Conservation (phyloP, 2,888 invertebrate genomes). For the Harpalus rubripes region DNA sequence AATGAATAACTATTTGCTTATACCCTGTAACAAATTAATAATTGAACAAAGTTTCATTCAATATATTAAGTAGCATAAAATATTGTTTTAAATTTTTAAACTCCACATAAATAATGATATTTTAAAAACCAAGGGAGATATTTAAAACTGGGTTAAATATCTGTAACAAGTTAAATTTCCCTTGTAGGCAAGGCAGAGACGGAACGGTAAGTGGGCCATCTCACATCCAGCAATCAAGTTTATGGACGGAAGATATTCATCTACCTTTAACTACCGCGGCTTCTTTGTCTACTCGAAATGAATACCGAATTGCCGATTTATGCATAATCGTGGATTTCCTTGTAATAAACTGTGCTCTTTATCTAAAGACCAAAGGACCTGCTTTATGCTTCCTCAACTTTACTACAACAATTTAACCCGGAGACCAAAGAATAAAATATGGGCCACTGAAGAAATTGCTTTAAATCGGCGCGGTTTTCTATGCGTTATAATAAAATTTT, state of each 20-base stretch:
- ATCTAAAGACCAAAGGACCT: conserved; percentile 55
- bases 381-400: conserved; percentile 56
- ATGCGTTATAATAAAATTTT: too few relatives aligned
- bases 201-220: conserved; percentile 16
- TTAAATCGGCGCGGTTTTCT: too few relatives aligned
- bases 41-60: too few relatives aligned
- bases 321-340: conserved; percentile 66
- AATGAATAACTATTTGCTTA: too few relatives aligned
- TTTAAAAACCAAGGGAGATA: background rate
- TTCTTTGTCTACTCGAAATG: conserved; percentile 64
- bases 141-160: conserved; percentile 38
- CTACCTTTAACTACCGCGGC: conserved; percentile 63
- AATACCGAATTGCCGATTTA: conserved; percentile 66
- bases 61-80: background rate
- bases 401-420: conserved; percentile 32
- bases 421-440: conserved; percentile 1
- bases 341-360: conserved; percentile 65
- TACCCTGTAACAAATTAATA: too few relatives aligned
- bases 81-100: background rate
- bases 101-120: background rate
- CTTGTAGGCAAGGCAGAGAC: background rate
- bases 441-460: conserved; percentile 1
- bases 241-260: conserved; percentile 66
- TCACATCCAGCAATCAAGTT: conserved; percentile 62
- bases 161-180: background rate